Evolutionary conservation across 2,113 vertebrate species (phyloP).

Genomic region (Zosterops pallidus): DNA sequence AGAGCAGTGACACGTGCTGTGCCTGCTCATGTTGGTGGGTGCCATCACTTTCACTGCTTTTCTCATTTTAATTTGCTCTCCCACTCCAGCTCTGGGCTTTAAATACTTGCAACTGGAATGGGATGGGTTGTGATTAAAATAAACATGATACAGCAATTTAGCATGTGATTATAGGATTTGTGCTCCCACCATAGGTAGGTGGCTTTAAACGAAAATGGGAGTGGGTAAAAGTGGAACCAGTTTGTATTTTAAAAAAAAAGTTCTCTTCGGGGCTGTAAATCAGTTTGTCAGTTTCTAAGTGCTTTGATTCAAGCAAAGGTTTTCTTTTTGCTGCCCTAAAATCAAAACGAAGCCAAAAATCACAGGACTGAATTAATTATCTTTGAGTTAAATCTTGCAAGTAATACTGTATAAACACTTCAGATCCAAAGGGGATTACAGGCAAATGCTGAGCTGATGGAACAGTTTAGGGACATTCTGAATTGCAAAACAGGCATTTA

Average conservation of each 20-base stretch:
- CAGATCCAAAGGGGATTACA: conserved; percentile 31
- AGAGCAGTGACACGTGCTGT: not conserved
- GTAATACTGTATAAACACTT: conserved; percentile 58
- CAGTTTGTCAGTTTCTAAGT: not conserved
- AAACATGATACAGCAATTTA: not conserved
- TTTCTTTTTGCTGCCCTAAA: not conserved
- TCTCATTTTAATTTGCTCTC: not conserved
- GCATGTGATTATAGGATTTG: not conserved
- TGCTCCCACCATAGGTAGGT: not conserved
- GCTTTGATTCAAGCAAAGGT: not conserved
- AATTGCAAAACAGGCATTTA: conserved; percentile 42
- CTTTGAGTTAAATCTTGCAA: conserved; percentile 54
- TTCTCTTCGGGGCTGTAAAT: not conserved
- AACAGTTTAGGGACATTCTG: conserved; percentile 39
- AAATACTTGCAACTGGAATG: not conserved
- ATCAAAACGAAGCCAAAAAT: conserved; percentile 35
- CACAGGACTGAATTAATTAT: conserved; percentile 18
- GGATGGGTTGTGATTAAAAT: not conserved
- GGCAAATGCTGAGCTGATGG: conserved; percentile 29
- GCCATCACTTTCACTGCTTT: not conserved
- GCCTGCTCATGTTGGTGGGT: not conserved
- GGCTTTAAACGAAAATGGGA: not conserved
- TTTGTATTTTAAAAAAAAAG: not conserved
- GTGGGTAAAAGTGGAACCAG: not conserved
- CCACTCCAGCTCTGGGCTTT: not conserved